phyloP scores from a whole-genome alignment of 2,888 invertebrate genomes.

The Melipona beecheii region DNA sequence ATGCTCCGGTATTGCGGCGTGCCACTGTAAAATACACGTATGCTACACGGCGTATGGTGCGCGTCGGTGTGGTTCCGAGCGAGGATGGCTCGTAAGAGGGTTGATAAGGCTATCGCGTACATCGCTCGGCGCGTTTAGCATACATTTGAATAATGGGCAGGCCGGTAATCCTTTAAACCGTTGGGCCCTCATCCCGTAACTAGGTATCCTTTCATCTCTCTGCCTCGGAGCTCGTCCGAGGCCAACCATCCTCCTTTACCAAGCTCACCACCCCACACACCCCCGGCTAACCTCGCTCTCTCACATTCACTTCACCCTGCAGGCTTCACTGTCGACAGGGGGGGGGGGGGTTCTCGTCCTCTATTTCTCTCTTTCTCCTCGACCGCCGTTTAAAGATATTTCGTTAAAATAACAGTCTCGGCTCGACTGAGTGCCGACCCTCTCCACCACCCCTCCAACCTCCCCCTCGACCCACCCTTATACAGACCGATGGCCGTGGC shows the following conservation, averaged over 20 bases:
- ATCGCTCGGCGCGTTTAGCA: conserved; percentile 82
- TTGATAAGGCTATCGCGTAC: conserved; percentile 83
- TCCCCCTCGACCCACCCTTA: conserved; percentile 60
- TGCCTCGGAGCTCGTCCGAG: conserved; percentile 73
- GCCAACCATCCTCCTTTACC: conserved; percentile 61
- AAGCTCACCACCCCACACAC: conserved; percentile 22
- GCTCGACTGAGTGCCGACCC: conserved; percentile 67
- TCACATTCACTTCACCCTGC: conserved; percentile 46
- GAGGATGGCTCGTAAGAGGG: conserved; percentile 76
- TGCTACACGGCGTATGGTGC: conserved; percentile 24
- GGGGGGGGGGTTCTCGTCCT: conserved; percentile 40
- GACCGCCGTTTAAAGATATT: conserved; percentile 83
- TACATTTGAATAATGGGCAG: conserved; percentile 84
- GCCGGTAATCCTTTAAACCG: conserved; percentile 84
- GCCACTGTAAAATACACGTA: conserved; percentile 68
- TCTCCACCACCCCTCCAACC: neutral
- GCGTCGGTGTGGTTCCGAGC: conserved; percentile 45
- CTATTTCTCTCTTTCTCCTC: conserved; percentile 63
- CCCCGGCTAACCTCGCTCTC: conserved; percentile 22
- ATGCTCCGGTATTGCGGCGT: conserved; percentile 57
- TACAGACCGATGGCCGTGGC: conserved; percentile 70
- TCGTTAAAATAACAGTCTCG: conserved; percentile 84
- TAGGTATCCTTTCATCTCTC: conserved; percentile 84
- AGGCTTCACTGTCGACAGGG: conserved; percentile 53
- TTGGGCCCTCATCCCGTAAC: conserved; percentile 82